These are phyloP conservation scores for Diglossa brunneiventris DNA, from an alignment of 2,113 vertebrate genomes.

Conservation along the genomic window DNA sequence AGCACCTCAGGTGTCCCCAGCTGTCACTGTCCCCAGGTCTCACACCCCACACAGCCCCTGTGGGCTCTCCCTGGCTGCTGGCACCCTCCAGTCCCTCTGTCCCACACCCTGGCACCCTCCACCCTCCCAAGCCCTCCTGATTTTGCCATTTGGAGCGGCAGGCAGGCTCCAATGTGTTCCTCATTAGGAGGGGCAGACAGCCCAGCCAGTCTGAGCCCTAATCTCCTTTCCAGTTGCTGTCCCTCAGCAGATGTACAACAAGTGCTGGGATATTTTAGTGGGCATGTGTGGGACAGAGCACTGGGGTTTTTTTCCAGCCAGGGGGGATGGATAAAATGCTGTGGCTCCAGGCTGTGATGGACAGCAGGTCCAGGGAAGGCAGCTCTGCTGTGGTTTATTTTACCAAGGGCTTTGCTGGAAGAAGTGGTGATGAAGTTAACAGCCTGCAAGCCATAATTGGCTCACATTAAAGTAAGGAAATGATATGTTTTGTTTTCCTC, in stretches of 20 bases:
- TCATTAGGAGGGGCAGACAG: conserved; percentile 70
- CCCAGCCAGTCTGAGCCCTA: conserved; percentile 58
- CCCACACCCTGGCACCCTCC: not conserved
- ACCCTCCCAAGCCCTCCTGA: not conserved
- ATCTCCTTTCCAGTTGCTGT: conserved; percentile 72
- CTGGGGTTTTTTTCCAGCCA: not conserved
- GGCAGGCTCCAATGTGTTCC: conserved; percentile 50
- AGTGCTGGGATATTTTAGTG: conserved; percentile 46
- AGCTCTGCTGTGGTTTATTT: conserved; percentile 41
- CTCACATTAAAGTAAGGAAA: conserved; percentile 61
- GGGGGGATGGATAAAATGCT: not conserved
- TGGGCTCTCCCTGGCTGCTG: not conserved
- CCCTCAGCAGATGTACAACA: conserved; percentile 63
- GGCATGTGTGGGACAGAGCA: conserved; percentile 43
- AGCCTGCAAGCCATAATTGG: conserved; percentile 55
- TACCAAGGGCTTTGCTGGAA: conserved; percentile 59
- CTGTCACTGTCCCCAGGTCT: rapidly evolving
- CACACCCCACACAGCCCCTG: not conserved
- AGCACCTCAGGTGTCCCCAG: rapidly evolving
- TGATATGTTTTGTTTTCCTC: conserved; percentile 45
- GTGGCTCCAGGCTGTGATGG: not conserved
- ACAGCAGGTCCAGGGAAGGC: not conserved
- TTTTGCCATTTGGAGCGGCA: conserved; percentile 18
- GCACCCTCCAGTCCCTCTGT: rapidly evolving
- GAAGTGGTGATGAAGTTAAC: conserved; percentile 66